A percentile compares a stretch with the other conserved stretches of the same genome.
Evolutionary conservation across 2,113 vertebrate genomes (phyloP).

Genomic region (Archocentrus centrarchus): DNA sequence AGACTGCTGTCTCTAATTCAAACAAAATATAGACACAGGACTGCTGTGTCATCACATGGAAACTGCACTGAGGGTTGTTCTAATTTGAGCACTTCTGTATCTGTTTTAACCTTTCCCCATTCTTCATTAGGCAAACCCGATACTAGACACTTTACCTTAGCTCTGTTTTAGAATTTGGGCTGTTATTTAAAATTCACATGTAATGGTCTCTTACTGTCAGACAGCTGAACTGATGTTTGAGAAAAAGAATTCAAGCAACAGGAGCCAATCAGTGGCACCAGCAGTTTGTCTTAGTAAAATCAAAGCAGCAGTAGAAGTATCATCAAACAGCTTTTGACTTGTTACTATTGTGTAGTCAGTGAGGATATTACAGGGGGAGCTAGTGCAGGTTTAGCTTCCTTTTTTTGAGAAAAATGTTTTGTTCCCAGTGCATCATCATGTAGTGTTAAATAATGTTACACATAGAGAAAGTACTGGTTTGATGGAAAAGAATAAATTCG

Average conservation of each 20-base stretch:
- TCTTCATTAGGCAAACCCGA: background rate
- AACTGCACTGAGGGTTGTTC: constrained; percentile 29
- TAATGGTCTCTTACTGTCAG: background rate
- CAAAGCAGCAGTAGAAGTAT: background rate
- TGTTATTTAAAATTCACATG: background rate
- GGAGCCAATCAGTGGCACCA: background rate
- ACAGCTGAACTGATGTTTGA: background rate
- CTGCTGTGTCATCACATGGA: constrained; percentile 47
- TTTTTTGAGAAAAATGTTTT: no score
- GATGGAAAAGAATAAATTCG: no score
- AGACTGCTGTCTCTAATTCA: constrained; percentile 31
- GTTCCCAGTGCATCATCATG: background rate
- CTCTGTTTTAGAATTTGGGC: background rate
- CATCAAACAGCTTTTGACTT: background rate
- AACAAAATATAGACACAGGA: constrained; percentile 4
- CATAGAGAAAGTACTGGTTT: no score
- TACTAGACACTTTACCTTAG: background rate
- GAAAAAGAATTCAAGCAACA: background rate
- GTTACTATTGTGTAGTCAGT: background rate
- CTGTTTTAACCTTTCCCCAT: constrained; percentile 10
- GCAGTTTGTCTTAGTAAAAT: background rate
- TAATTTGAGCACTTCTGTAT: constrained; percentile 41
- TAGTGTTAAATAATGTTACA: background rate
- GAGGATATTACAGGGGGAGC: no score
- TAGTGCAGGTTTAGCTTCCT: no score